phyloP scores from a whole-genome alignment of 2,113 vertebrate genomes.

The Dromiciops gliroides region DNA sequence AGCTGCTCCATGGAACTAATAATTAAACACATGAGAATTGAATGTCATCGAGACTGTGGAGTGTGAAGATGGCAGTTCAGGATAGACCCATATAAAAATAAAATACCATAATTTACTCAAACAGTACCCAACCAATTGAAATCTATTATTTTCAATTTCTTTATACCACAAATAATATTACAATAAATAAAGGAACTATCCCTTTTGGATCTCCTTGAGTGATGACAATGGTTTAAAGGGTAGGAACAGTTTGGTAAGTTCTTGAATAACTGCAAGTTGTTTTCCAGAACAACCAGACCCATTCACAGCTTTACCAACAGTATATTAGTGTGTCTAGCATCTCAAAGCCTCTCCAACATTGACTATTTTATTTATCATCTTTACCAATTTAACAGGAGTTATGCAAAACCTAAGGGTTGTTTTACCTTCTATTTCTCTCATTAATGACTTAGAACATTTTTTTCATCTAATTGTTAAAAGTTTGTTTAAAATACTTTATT shows the following conservation, averaged over 20 bases:
- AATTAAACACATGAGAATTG: neutral
- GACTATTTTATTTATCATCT: neutral
- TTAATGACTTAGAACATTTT: neutral
- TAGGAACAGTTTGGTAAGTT: neutral
- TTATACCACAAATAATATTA: neutral
- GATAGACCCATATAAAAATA: neutral
- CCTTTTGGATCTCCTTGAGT: neutral
- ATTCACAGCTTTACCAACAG: neutral
- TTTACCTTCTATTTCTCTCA: neutral
- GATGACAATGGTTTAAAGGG: too few relatives aligned
- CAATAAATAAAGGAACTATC: neutral
- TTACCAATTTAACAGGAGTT: neutral
- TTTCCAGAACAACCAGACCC: neutral
- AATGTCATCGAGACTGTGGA: neutral
- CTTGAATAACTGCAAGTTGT: neutral
- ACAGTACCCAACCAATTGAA: neutral
- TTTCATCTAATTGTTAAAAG: neutral
- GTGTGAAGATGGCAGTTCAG: neutral
- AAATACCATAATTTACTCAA: neutral
- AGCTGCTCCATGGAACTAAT: too few relatives aligned
- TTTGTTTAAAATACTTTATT: neutral
- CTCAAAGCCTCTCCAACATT: neutral
- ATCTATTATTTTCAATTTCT: neutral
- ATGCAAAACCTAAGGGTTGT: neutral
- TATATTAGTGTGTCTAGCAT: neutral